A percentile compares a stretch with the other conserved stretches of the same genome.
These are phyloP conservation scores for Atopsyche davidsoni DNA, from an alignment of 1,140 invertebrate species.

Conservation along the genomic window DNA sequence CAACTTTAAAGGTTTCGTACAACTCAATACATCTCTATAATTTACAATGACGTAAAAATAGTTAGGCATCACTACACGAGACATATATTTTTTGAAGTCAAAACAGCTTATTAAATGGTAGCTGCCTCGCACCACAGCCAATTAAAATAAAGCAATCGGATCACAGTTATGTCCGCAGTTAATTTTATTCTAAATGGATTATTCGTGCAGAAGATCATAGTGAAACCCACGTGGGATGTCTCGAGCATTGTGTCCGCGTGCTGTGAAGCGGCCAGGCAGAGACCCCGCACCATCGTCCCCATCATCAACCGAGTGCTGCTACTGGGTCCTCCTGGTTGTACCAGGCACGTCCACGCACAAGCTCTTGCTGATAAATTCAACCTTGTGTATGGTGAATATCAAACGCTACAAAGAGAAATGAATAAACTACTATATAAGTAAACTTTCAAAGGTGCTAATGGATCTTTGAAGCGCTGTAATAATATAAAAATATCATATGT, in stretches of 20 bases:
- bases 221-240: no score
- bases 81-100: background rate
- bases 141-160: constrained; percentile 2
- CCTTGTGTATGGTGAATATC: constrained; percentile 8
- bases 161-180: no score
- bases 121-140: background rate
- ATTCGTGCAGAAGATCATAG: no score
- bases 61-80: background rate
- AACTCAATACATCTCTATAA: background rate
- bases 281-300: background rate
- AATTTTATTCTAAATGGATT: no score
- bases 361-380: constrained; percentile 1
- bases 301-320: constrained; percentile 3
- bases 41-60: background rate
- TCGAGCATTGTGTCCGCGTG: background rate
- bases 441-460: no score
- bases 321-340: constrained; percentile 3
- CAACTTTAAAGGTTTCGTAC: constrained; percentile 3
- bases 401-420: background rate
- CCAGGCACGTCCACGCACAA: constrained; percentile 1
- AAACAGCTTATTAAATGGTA: background rate
- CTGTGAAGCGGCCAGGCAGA: background rate
- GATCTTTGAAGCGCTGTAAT: no score
- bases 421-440: no score
- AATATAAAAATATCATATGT: no score